Percentiles rank a stretch among this genome's conserved stretches.
Conservation (phyloP, 2,797 vertebrate genomes). For the Rhinichthys osculus region DNA sequence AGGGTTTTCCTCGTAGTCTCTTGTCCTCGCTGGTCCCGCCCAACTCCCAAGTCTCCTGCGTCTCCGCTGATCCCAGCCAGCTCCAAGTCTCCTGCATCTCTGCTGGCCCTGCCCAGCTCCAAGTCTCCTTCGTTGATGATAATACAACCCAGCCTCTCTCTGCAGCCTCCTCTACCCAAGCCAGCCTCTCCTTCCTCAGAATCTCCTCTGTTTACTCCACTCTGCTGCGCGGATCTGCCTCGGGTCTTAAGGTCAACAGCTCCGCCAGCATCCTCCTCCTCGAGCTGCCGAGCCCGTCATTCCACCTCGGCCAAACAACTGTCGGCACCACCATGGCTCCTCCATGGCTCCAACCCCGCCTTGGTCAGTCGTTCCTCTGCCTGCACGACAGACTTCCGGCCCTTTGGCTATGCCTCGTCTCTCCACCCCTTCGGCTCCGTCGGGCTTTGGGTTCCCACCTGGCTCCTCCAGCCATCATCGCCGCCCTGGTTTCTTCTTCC, state of each 20-base stretch:
- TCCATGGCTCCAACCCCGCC: no score
- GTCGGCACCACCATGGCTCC: no score
- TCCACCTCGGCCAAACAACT: no score
- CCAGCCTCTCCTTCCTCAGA: not conserved
- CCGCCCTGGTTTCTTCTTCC: not conserved
- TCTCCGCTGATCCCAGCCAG: no score
- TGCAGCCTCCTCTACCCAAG: not conserved
- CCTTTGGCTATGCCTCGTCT: not conserved
- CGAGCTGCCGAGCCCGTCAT: no score
- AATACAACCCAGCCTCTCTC: not conserved
- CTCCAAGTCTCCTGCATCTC: no score
- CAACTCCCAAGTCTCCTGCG: not conserved
- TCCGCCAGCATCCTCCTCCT: no score
- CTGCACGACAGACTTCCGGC: not conserved
- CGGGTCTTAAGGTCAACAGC: no score
- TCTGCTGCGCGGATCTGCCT: no score
- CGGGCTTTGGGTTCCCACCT: not conserved
- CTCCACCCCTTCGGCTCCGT: not conserved
- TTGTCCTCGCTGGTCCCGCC: not conserved
- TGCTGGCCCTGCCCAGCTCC: no score
- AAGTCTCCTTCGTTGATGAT: not conserved
- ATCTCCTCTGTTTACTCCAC: not conserved
- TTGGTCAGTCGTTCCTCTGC: no score
- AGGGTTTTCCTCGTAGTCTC: not conserved
- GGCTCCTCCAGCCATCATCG: not conserved